A percentile compares a stretch with the other conserved stretches of the same genome.
Evolutionary conservation across 2,888 invertebrate genomes (phyloP).

Genomic region (Schrankia costaestrigalis): DNA sequence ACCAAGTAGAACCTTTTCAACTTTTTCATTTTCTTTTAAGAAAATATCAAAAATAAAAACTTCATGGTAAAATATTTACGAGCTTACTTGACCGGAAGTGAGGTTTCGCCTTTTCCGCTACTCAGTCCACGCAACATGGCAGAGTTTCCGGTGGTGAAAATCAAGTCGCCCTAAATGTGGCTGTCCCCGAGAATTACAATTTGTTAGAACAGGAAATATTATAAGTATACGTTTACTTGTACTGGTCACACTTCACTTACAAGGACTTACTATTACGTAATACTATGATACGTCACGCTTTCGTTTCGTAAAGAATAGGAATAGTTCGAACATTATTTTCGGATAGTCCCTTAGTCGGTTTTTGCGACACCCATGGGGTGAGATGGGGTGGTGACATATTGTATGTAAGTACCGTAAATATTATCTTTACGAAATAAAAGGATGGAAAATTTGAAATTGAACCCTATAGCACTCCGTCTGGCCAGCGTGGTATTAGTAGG

Average conservation of each 20-base stretch:
- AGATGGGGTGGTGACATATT: too few relatives aligned
- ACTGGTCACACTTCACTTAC: conserved; percentile 5
- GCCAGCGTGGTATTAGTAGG: too few relatives aligned
- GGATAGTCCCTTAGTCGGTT: too few relatives aligned
- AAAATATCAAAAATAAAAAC: conserved; percentile 22
- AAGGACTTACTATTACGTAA: neutral
- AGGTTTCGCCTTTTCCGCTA: conserved; percentile 52
- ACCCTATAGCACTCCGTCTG: too few relatives aligned
- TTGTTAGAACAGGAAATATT: conserved; percentile 32
- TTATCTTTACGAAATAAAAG: too few relatives aligned
- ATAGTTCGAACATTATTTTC: too few relatives aligned
- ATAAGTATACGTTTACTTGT: conserved; percentile 10
- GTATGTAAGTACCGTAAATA: too few relatives aligned
- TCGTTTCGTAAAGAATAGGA: too few relatives aligned
- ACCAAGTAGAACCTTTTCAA: too few relatives aligned
- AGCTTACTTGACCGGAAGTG: conserved; percentile 41
- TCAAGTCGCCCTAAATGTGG: conserved; percentile 31
- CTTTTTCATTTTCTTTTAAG: conserved; percentile 2
- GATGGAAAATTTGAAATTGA: too few relatives aligned
- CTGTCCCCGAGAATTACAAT: conserved; percentile 25
- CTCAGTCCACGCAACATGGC: conserved; percentile 50
- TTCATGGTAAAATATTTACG: conserved; percentile 38
- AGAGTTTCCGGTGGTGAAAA: conserved; percentile 46
- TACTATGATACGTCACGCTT: too few relatives aligned
- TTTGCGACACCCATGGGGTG: too few relatives aligned